phyloP scores from a whole-genome alignment of 2,888 invertebrate species.

The Noctua comes region DNA sequence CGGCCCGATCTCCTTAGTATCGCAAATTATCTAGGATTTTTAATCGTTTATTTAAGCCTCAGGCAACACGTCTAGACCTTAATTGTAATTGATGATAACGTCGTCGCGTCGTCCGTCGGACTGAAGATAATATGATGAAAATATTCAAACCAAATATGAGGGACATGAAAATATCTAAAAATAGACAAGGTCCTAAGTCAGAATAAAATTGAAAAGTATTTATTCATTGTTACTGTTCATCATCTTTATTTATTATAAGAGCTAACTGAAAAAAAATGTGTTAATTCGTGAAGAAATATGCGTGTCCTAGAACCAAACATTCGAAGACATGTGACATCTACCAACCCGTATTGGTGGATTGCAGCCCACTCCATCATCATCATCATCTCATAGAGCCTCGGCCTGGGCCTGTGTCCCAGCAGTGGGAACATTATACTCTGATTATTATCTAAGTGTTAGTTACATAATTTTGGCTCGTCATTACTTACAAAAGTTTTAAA shows the following conservation, averaged over 20 bases:
- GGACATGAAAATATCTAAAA: not conserved
- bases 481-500: not conserved
- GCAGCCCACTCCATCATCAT: too few relatives aligned
- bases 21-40: not conserved
- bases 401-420: not conserved
- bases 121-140: constrained; percentile 4
- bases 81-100: constrained; percentile 26
- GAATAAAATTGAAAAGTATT: too few relatives aligned
- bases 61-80: not conserved
- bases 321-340: not conserved
- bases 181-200: not conserved
- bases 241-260: too few relatives aligned
- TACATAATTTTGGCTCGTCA: not conserved
- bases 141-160: constrained; percentile 13
- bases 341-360: not conserved
- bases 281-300: not conserved
- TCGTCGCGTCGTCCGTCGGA: not conserved
- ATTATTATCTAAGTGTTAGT: not conserved
- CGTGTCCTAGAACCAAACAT: not conserved
- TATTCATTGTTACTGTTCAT: too few relatives aligned
- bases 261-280: not conserved
- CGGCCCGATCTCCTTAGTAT: too few relatives aligned
- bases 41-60: not conserved
- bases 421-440: not conserved
- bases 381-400: too few relatives aligned